Evolutionary conservation across 2,113 vertebrate species (phyloP), one percentile per base, ranked within the genome.

Genomic region (Xenopus tropicalis): DNA sequence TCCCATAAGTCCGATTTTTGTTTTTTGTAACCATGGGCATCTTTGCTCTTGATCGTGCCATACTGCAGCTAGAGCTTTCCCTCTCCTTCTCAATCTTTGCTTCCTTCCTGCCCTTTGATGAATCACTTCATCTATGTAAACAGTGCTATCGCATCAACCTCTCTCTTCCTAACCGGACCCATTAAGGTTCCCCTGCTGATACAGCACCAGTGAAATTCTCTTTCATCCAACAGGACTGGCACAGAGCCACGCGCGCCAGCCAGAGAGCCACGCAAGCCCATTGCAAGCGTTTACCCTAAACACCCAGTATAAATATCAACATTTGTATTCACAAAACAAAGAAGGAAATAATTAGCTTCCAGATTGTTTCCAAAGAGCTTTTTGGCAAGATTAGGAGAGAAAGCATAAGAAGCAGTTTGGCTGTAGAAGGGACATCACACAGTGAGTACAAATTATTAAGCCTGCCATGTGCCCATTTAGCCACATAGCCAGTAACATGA

Each of bases 321-420:
- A 68, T 75, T 69, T 75, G 66, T 69, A 44, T 75, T 68, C 66
- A 69, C 51, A 69, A 69, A 69, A 75, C 44, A 75, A 62, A 75
- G 44, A 68, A 61, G 72, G 57, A 75, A 69, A 62, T 69, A 8
- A 69, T 69, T 52, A 61, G 21, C 65, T 75, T 37, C 52, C 72
- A 42, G 66, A 75, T 42, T 69, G 72, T 69, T 69, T 62, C 72
- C 72, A 69, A 29, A 52, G 66, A 75, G 29, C 56, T 23, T 46
- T 54, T 75, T 75, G 72, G 72, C 72, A 69, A 66, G 9, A 20
- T n/a, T 44, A 75, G 58, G 21, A 43, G 44, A 20, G 54, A 75
- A 22, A 75, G 58, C 66, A 74, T 11, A 54, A 75, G 66, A 43
- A 75, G 66, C 25, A 43, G 20, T 61, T 69, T 75, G 72, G 72